Conservation (phyloP, 1,140 invertebrate species). For the Gryon sp. region DNA sequence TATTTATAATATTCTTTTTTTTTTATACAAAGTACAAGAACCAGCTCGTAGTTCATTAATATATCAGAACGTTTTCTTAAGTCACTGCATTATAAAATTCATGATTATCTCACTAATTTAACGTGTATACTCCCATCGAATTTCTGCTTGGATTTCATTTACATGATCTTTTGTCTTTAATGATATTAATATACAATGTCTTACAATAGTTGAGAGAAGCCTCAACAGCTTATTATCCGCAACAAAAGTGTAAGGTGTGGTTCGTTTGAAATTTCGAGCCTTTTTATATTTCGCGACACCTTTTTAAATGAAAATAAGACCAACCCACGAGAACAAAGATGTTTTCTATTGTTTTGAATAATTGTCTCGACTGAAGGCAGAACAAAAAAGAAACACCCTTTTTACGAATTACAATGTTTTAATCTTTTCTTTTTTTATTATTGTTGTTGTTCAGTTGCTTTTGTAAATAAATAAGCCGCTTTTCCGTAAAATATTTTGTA, state of each 20-base stretch:
- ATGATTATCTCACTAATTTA: too few relatives aligned
- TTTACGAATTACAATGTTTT: constrained; percentile 25
- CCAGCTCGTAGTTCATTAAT: too few relatives aligned
- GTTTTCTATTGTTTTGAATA: constrained; percentile 44
- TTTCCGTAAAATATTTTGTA: neutral
- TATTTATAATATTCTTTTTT: too few relatives aligned
- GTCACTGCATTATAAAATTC: too few relatives aligned
- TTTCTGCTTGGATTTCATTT: constrained; percentile 60
- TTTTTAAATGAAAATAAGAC: constrained; percentile 44
- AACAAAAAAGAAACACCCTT: constrained; percentile 5
- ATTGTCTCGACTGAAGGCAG: constrained; percentile 1
- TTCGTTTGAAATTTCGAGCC: constrained; percentile 25
- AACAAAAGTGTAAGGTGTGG: constrained; percentile 28
- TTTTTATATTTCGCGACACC: constrained; percentile 5
- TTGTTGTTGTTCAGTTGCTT: constrained; percentile 10
- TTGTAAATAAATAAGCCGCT: constrained; percentile 15
- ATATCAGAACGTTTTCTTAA: too few relatives aligned
- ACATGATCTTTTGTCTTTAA: constrained; percentile 60
- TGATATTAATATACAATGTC: constrained; percentile 48
- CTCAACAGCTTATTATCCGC: constrained; percentile 24
- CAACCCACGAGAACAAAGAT: constrained; percentile 8
- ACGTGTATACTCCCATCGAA: constrained; percentile 51
- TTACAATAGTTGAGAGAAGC: constrained; percentile 21
- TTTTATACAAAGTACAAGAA: too few relatives aligned
- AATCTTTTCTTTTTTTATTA: too few relatives aligned